A percentile compares a stretch with the other conserved stretches of the same genome.
These are phyloP conservation scores for Panthera tigris DNA, from an alignment of 2,113 vertebrate species.

Conservation along the genomic window DNA sequence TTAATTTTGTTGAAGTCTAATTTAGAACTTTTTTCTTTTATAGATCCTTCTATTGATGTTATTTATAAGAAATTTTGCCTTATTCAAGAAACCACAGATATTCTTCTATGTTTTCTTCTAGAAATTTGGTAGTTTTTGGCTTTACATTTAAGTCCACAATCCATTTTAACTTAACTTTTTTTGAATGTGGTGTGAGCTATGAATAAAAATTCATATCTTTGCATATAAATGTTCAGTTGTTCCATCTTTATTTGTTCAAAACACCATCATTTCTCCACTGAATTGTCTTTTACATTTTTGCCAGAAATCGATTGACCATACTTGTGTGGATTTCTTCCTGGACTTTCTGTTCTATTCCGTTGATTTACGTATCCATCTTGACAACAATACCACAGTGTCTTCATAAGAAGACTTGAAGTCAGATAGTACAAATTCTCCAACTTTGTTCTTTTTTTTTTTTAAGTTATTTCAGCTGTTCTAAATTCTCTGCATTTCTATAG, in stretches of 20 bases:
- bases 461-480: not conserved
- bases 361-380: not conserved
- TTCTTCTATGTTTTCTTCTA: not conserved
- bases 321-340: not conserved
- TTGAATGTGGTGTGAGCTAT: not conserved
- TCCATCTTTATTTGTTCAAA: not conserved
- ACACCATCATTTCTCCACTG: not conserved
- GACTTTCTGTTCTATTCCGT: not conserved
- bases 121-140: not conserved
- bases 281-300: not conserved
- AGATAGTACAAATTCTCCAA: not conserved
- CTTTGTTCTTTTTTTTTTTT: not conserved
- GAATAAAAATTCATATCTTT: not conserved
- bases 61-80: not conserved
- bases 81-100: not conserved
- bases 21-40: not conserved
- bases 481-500: not conserved
- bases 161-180: not conserved
- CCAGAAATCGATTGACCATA: not conserved
- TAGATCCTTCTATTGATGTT: not conserved
- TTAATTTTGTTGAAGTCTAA: not conserved
- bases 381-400: not conserved
- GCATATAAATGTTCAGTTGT: not conserved
- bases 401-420: not conserved
- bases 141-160: not conserved